Evolutionary conservation across 2,797 vertebrate genomes (phyloP), one percentile per base, ranked within the genome.

Genomic region (Chaetodon trifasciatus): DNA sequence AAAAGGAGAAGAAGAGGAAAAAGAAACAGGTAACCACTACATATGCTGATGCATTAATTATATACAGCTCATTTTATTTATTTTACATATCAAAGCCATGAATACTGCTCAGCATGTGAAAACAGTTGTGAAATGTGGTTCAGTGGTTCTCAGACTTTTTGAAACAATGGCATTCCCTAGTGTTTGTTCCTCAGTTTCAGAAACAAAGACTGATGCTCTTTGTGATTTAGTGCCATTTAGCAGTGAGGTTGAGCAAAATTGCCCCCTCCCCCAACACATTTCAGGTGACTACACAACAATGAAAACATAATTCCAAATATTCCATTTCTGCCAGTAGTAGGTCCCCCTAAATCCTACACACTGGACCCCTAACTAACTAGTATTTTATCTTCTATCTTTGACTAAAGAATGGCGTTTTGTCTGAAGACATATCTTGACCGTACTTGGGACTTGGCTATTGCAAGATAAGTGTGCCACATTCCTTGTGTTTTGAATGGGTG

Each of bases 1-100:
- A 98, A 76, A 98, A 98, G 82, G 97, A 98, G 78, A 98, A 97
- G 81, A 98, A 98, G 81, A 98, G 97, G 89, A 95, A 96, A 21
- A 98, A 98, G 88, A 98, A 98, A 76, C 91, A 91, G 96, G 97
- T 97, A 78, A 86, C 21, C 1, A n/a, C 21, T 24, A 4, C 17
- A 19, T 10, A 17, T 40, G 32, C 11, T 49, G 5, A 5, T 58
- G 23, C 13, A 3, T 42, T 4, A 23, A 42, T 52, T 17, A 21
- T 2, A 32, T 12, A 40, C 39, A 40, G 8, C 39, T 40, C 9
- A 3, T 17, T 17, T 63, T 44, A 17, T 64, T 46, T 16, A 42
- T 40, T 23, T 61, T 6, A n/a, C 21, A 8, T 8, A 37, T 15
- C 37, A 42, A 23, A 23, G 39, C 16, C 21, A 23, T 24, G 39